Conservation (phyloP, 2,888 invertebrate species). For the Lathronympha strigana region DNA sequence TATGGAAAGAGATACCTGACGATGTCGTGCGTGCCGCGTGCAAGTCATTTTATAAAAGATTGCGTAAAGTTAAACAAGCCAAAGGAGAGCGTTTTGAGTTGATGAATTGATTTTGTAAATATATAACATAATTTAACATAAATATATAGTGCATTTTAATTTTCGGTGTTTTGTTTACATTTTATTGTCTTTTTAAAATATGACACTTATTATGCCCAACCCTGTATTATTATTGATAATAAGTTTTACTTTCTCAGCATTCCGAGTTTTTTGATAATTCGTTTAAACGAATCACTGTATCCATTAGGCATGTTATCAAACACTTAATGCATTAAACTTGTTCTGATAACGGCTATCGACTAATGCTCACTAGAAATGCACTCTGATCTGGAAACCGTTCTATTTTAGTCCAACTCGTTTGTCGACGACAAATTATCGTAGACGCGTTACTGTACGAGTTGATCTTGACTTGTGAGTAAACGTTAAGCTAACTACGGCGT, state of each 20-base stretch:
- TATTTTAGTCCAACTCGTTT: constrained; percentile 61
- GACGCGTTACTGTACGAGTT: constrained; percentile 39
- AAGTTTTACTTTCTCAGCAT: background rate
- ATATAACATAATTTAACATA: too few species aligned
- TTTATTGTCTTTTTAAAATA: too few species aligned
- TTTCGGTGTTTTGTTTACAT: too few species aligned
- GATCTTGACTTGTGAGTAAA: constrained; percentile 37
- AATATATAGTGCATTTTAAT: too few species aligned
- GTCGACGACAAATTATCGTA: constrained; percentile 49
- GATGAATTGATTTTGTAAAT: too few species aligned
- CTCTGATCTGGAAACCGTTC: constrained; percentile 52
- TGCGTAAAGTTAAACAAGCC: too few species aligned
- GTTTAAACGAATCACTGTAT: constrained; percentile 1
- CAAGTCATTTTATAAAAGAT: too few species aligned
- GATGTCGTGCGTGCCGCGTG: too few species aligned
- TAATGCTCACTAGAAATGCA: constrained; percentile 37
- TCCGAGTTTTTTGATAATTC: background rate
- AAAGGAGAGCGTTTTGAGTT: too few species aligned
- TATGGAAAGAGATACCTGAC: too few species aligned
- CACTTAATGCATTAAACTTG: constrained; percentile 38
- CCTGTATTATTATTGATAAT: background rate
- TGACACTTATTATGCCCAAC: too few species aligned
- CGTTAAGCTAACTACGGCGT: constrained; percentile 18
- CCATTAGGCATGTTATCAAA: constrained; percentile 37
- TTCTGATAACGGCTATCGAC: constrained; percentile 37